Evolutionary conservation across 2,113 vertebrate species (phyloP).

Genomic region (Paramisgurnus dabryanus): DNA sequence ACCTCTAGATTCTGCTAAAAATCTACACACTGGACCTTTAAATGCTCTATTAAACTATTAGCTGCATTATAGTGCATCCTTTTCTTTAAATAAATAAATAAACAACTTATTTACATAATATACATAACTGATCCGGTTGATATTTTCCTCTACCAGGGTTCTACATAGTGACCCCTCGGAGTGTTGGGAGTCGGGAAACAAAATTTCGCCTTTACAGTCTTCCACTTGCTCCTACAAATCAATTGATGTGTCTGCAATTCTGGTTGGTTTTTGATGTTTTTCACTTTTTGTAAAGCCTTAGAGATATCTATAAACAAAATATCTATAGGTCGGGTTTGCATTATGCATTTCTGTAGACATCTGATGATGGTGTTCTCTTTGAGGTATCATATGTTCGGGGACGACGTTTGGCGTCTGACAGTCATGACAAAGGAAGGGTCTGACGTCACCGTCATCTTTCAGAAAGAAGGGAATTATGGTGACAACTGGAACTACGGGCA

Average conservation of each 20-base stretch:
- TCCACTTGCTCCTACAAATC: constrained; percentile 64
- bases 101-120: neutral
- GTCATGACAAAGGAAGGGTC: constrained; percentile 61
- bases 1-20: no score
- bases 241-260: constrained; percentile 81
- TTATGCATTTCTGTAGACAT: constrained; percentile 8
- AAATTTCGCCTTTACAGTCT: constrained; percentile 81
- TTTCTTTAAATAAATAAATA: neutral
- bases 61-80: no score
- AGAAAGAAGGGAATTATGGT: constrained; percentile 88
- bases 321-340: neutral
- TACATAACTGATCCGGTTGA: neutral
- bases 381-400: constrained; percentile 92
- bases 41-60: no score
- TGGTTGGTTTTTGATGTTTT: constrained; percentile 76
- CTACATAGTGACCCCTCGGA: constrained; percentile 82
- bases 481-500: constrained; percentile 88
- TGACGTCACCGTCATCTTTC: constrained; percentile 68
- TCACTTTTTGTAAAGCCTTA: neutral
- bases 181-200: constrained; percentile 59
- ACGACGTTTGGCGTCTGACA: constrained; percentile 73
- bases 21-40: no score
- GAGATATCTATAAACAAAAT: no score
- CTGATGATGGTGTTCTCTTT: neutral
- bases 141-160: constrained; percentile 77